Conservation (phyloP, 35 echinoderm and acorn worm genomes). For the Acanthaster planci region DNA sequence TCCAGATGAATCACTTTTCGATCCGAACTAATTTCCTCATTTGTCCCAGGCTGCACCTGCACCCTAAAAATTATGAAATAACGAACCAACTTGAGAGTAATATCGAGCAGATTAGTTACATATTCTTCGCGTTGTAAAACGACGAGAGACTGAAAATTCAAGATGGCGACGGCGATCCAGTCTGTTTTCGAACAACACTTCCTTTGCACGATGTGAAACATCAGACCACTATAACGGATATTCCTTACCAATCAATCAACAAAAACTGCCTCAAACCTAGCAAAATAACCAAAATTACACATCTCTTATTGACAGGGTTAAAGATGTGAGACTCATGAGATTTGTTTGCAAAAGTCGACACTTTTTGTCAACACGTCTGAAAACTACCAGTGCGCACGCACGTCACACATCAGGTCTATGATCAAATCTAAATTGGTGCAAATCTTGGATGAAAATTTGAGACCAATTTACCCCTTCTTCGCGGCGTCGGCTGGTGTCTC, state of each 20-base stretch:
- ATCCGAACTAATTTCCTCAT: neutral
- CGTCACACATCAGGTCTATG: neutral
- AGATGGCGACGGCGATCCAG: slow-evolving; percentile 23
- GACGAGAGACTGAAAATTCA: slow-evolving; percentile 17
- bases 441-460: neutral
- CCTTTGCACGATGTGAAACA: neutral
- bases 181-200: slow-evolving; percentile 26
- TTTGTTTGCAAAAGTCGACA: neutral
- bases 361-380: neutral
- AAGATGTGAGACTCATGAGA: no score
- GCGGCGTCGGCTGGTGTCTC: neutral
- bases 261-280: no score
- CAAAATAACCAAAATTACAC: no score
- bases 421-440: neutral
- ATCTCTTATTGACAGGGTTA: no score
- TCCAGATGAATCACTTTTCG: neutral
- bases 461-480: slow-evolving; percentile 17
- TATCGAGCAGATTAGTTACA: neutral
- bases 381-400: neutral
- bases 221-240: no score
- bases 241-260: no score
- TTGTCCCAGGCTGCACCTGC: neutral
- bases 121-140: neutral
- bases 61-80: neutral
- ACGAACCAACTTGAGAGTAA: neutral